Conservation (phyloP, 2,797 vertebrate genomes). For the Sylvia borin region DNA sequence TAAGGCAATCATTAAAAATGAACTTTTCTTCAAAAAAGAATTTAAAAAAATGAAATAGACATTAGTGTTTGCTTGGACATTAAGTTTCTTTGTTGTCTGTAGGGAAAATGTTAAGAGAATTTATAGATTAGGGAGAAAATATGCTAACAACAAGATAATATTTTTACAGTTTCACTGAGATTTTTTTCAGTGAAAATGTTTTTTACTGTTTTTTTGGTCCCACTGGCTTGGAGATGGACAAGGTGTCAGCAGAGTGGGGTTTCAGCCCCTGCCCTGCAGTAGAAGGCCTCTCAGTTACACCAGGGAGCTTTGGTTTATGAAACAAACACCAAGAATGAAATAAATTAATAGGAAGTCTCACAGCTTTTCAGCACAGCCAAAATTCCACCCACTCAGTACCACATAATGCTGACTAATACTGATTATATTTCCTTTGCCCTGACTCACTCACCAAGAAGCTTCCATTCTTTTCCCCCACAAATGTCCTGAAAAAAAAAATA, state of each 20-base stretch:
- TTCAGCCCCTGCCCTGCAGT: neutral
- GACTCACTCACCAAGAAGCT: neutral
- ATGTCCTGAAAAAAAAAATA: neutral
- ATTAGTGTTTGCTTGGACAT: neutral
- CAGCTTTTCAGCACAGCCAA: neutral
- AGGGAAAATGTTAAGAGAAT: neutral
- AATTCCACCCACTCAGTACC: neutral
- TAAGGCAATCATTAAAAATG: neutral
- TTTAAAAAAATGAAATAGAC: neutral
- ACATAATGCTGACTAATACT: neutral
- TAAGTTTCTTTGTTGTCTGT: neutral
- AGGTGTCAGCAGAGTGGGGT: neutral
- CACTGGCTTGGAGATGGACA: neutral
- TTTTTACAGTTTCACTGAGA: neutral
- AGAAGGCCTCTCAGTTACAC: neutral
- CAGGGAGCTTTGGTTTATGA: neutral
- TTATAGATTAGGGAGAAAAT: neutral
- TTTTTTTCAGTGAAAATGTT: neutral
- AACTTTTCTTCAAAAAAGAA: neutral
- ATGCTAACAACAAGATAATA: neutral
- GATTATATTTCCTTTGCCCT: neutral
- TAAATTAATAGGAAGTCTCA: neutral
- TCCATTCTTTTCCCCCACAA: neutral
- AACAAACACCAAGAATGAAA: neutral
- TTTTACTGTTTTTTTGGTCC: neutral